Conservation (phyloP, 2,888 invertebrate genomes). For the Buathra laborator region DNA sequence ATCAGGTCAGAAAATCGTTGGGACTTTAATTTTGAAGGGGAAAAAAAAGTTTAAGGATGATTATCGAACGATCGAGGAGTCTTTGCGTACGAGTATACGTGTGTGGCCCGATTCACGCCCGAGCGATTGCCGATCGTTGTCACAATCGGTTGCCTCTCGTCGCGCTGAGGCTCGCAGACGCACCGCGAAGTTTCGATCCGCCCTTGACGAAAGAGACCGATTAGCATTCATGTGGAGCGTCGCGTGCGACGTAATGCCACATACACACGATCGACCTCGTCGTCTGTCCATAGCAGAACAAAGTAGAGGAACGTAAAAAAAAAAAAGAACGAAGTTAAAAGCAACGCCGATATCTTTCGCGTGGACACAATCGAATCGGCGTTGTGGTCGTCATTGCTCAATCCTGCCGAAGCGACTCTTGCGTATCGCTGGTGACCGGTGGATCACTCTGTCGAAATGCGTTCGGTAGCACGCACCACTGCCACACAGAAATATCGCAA, state of each 20-base stretch:
- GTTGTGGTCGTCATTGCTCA: conserved; percentile 30
- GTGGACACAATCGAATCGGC: conserved; percentile 55
- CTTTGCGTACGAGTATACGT: background rate
- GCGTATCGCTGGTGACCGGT: conserved; percentile 12
- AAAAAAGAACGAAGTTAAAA: conserved; percentile 35
- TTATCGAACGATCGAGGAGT: background rate
- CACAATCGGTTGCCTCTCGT: conserved; percentile 49
- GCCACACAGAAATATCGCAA: conserved; percentile 46
- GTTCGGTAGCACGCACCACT: conserved; percentile 42
- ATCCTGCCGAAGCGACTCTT: conserved; percentile 7
- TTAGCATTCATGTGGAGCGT: conserved; percentile 78
- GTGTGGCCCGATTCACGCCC: conserved; percentile 78
- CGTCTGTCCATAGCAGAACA: conserved; percentile 32
- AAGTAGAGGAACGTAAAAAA: conserved; percentile 19
- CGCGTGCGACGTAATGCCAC: conserved; percentile 63
- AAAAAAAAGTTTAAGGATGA: background rate
- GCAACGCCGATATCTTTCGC: conserved; percentile 44
- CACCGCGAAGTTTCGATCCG: conserved; percentile 61
- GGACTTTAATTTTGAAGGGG: background rate
- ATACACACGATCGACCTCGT: conserved; percentile 60
- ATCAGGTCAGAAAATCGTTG: background rate
- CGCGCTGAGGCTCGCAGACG: conserved; percentile 28
- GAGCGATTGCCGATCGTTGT: conserved; percentile 52
- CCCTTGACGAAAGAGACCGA: conserved; percentile 73
- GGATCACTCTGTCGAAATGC: conserved; percentile 44